Percentiles rank a stretch among this genome's conserved stretches.
Evolutionary conservation across 2,113 vertebrate genomes (phyloP).

Genomic region (Aphyosemion australe): DNA sequence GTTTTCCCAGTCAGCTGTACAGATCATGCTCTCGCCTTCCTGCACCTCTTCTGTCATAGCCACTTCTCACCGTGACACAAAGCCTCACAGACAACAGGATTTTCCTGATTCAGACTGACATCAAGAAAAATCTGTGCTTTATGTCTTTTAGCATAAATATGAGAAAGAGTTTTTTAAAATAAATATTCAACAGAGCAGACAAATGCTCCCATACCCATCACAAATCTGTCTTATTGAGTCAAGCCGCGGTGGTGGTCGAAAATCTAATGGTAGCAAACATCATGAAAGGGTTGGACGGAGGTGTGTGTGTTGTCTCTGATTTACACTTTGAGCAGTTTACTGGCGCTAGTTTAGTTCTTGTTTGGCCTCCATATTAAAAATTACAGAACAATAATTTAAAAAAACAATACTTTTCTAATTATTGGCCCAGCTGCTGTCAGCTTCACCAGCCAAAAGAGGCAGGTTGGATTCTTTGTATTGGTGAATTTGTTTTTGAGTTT

Average conservation of each 20-base stretch:
- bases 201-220: slow-evolving; percentile 6
- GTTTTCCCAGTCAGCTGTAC: slow-evolving; percentile 45
- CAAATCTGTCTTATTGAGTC: not conserved
- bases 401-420: no score
- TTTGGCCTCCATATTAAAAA: no score
- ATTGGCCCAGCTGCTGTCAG: slow-evolving; percentile 17
- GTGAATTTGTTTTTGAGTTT: slow-evolving; percentile 1
- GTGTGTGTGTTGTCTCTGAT: slow-evolving; percentile 24
- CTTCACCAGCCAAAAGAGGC: no score
- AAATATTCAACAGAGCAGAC: not conserved
- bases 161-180: slow-evolving; percentile 10
- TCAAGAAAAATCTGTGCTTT: slow-evolving; percentile 33
- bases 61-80: slow-evolving; percentile 4
- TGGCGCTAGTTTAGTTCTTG: no score
- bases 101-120: slow-evolving; percentile 41
- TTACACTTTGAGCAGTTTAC: slow-evolving; percentile 16
- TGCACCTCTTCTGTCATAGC: not conserved
- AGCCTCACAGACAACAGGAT: slow-evolving; percentile 54
- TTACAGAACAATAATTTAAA: no score
- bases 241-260: no score
- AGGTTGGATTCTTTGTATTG: no score
- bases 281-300: slow-evolving; percentile 4
- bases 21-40: slow-evolving; percentile 21
- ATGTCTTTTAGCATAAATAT: slow-evolving; percentile 19
- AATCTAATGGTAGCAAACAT: not conserved